A percentile compares a stretch with the other conserved stretches of the same genome.
Evolutionary conservation across 1,140 invertebrate species (phyloP).

Genomic region (Diachasmimorpha longicaudata): DNA sequence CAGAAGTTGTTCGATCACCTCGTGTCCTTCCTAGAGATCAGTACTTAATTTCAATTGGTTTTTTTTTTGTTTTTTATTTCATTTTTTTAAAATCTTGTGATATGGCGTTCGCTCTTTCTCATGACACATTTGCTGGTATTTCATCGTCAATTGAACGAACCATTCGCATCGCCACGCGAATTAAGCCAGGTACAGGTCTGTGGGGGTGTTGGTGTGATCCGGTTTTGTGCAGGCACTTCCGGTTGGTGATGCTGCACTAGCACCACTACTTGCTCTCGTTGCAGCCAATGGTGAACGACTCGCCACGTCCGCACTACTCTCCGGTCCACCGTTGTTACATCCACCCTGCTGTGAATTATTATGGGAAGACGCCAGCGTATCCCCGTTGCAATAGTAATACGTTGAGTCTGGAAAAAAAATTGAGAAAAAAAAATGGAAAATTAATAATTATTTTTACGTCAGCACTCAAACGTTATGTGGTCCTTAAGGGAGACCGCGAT

Average conservation of each 20-base stretch:
- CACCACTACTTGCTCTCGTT: slow-evolving; percentile 73
- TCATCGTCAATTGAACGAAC: neutral
- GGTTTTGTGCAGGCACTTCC: slow-evolving; percentile 74
- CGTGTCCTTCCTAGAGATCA: slow-evolving; percentile 48
- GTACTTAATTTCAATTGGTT: slow-evolving; percentile 54
- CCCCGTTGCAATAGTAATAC: slow-evolving; percentile 72
- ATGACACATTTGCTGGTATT: neutral
- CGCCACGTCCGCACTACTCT: slow-evolving; percentile 58
- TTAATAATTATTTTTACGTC: neutral
- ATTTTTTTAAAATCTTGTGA: slow-evolving; percentile 36
- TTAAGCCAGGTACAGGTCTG: slow-evolving; percentile 63
- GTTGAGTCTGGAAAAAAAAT: slow-evolving; percentile 63
- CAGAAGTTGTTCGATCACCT: neutral
- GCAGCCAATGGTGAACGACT: slow-evolving; percentile 73
- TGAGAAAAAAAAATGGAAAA: neutral
- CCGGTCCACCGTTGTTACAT: slow-evolving; percentile 45
- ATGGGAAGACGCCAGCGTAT: slow-evolving; percentile 63
- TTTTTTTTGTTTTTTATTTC: slow-evolving; percentile 42
- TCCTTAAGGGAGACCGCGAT: too few species aligned
- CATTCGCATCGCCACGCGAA: slow-evolving; percentile 25
- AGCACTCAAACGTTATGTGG: too few species aligned
- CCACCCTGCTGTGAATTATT: slow-evolving; percentile 48
- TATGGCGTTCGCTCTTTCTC: slow-evolving; percentile 53
- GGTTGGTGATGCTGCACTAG: slow-evolving; percentile 74
- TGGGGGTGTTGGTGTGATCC: slow-evolving; percentile 63